Percentiles rank a stretch among this genome's conserved stretches.
Conservation (phyloP, 2,113 vertebrate species). For the Dromas ardeola region DNA sequence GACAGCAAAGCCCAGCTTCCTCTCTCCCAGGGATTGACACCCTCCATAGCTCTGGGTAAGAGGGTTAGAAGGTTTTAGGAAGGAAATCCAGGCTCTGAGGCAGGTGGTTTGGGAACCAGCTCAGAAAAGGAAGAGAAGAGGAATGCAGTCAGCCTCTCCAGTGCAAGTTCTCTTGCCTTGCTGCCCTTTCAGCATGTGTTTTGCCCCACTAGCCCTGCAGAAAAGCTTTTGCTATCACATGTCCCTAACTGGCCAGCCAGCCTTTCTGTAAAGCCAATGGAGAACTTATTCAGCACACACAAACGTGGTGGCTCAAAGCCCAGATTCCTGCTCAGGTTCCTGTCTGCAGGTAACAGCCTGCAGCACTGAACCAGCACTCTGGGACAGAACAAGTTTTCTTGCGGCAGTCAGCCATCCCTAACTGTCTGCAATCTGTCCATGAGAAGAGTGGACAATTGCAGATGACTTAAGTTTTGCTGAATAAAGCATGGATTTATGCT, state of each 20-base stretch:
- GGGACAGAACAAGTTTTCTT: neutral
- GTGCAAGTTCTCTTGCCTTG: accelerated
- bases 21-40: neutral
- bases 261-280: neutral
- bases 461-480: neutral
- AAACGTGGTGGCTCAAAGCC: neutral
- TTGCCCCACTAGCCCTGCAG: neutral
- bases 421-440: neutral
- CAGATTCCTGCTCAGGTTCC: neutral
- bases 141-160: neutral
- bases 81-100: neutral
- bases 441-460: neutral
- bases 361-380: neutral
- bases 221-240: neutral
- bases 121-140: neutral
- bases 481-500: neutral
- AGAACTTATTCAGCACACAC: neutral
- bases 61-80: neutral
- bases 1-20: neutral
- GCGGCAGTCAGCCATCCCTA: neutral
- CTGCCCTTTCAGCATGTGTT: neutral
- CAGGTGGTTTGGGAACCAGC: neutral
- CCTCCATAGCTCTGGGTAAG: neutral
- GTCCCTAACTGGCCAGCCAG: neutral
- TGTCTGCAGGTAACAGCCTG: neutral